A percentile compares a stretch with the other conserved stretches of the same genome.
These are phyloP conservation scores for Coelogynopora nodosa DNA, from an alignment of 2,888 invertebrate species.

Conservation along the genomic window DNA sequence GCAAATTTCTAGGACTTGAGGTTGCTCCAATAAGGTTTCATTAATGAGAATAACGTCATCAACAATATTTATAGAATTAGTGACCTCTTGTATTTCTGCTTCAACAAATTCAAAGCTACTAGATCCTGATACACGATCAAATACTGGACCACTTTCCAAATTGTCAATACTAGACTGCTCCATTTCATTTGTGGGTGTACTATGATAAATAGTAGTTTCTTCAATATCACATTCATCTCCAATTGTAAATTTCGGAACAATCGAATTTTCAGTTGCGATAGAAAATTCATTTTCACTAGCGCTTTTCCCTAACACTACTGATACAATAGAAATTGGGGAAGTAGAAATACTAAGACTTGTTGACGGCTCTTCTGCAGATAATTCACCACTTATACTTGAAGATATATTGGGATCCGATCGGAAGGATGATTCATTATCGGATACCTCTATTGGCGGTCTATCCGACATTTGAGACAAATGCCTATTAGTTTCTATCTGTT, in stretches of 20 bases:
- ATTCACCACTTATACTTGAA: neutral
- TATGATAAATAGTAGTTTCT: neutral
- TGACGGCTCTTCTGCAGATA: slow-evolving; percentile 8
- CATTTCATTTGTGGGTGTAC: neutral
- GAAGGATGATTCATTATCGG: neutral
- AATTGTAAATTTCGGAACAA: neutral
- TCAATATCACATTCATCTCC: neutral
- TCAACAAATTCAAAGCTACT: slow-evolving; percentile 20
- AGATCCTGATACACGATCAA: neutral
- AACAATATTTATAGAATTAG: neutral
- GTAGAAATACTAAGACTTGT: neutral
- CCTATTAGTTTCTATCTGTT: neutral
- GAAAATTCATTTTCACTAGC: neutral
- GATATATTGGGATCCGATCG: neutral
- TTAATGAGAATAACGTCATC: neutral
- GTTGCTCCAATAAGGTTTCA: neutral
- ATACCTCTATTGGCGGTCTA: neutral
- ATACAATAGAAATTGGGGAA: neutral
- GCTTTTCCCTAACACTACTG: neutral
- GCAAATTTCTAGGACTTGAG: neutral
- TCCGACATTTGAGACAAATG: neutral
- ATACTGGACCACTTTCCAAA: neutral
- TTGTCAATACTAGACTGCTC: neutral
- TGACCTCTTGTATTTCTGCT: neutral
- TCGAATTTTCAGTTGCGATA: neutral